phyloP scores from a whole-genome alignment of 1,140 invertebrate genomes.

The Aricia agestis region DNA sequence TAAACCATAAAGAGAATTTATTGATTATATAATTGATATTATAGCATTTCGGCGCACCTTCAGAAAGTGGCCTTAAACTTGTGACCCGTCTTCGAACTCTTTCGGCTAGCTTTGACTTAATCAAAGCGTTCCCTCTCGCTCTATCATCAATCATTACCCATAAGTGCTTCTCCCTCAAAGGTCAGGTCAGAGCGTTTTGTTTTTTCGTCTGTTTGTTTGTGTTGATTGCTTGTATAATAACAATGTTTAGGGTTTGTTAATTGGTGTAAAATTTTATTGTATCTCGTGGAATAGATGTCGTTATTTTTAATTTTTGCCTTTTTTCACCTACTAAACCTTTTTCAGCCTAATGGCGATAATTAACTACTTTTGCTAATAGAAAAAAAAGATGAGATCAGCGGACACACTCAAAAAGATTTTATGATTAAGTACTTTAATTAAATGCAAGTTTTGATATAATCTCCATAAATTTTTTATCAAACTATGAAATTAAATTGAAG shows the following conservation, averaged over 20 bases:
- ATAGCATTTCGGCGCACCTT: background rate
- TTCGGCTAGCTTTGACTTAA: slow-evolving; percentile 70
- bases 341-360: background rate
- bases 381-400: too few relatives aligned
- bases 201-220: slow-evolving; percentile 52
- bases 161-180: slow-evolving; percentile 40
- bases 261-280: slow-evolving; percentile 71
- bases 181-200: slow-evolving; percentile 64
- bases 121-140: slow-evolving; percentile 45
- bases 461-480: too few relatives aligned
- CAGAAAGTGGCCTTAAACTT: slow-evolving; percentile 10
- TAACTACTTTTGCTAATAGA: too few relatives aligned
- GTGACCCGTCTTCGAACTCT: slow-evolving; percentile 36
- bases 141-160: slow-evolving; percentile 20
- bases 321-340: background rate
- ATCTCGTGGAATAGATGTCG: slow-evolving; percentile 45
- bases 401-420: too few relatives aligned
- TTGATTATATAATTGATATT: background rate
- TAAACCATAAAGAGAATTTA: slow-evolving; percentile 1
- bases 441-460: too few relatives aligned
- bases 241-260: slow-evolving; percentile 64
- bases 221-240: slow-evolving; percentile 67
- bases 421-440: too few relatives aligned
- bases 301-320: slow-evolving; percentile 16
- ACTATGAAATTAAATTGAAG: too few relatives aligned